These are phyloP conservation scores for Nephrotoma flavescens DNA, from an alignment of 2,888 invertebrate genomes.

Conservation along the genomic window DNA sequence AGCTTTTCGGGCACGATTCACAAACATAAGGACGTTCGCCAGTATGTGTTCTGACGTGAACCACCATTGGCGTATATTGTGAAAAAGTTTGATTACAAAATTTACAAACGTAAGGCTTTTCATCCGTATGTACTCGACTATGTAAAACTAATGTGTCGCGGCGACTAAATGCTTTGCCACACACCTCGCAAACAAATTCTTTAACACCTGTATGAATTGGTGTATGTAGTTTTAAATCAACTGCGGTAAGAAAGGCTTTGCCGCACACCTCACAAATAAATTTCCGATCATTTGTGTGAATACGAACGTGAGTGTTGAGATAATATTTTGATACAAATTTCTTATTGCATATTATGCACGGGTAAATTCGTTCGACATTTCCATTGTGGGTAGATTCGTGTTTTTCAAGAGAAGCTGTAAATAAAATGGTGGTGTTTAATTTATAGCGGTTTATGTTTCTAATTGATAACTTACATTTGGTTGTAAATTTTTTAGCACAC, in stretches of 20 bases:
- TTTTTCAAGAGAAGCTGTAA: background rate
- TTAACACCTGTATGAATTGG: constrained; percentile 48
- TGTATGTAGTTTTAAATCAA: constrained; percentile 42
- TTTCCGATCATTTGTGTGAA: constrained; percentile 44
- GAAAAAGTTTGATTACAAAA: constrained; percentile 46
- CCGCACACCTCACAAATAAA: constrained; percentile 44
- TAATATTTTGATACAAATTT: constrained; percentile 46
- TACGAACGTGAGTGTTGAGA: constrained; percentile 40
- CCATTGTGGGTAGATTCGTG: background rate
- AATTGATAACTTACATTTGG: constrained; percentile 30
- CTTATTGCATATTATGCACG: constrained; percentile 42
- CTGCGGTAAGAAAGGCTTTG: constrained; percentile 42
- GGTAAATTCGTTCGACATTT: constrained; percentile 28
- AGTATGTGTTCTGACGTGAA: constrained; percentile 44
- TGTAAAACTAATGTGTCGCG: constrained; percentile 43
- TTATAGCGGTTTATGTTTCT: background rate
- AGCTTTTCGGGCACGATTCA: constrained; percentile 40
- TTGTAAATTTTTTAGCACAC: constrained; percentile 42
- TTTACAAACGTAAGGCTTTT: constrained; percentile 42
- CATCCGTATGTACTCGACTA: constrained; percentile 41
- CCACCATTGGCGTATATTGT: constrained; percentile 48
- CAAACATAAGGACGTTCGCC: constrained; percentile 46
- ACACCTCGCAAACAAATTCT: constrained; percentile 43
- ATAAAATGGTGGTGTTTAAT: background rate
- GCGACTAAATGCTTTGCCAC: constrained; percentile 44